Percentiles rank a stretch among this genome's conserved stretches.
These are phyloP conservation scores for Ganaspis brasiliensis DNA, from an alignment of 2,888 invertebrate species.

Conservation along the genomic window DNA sequence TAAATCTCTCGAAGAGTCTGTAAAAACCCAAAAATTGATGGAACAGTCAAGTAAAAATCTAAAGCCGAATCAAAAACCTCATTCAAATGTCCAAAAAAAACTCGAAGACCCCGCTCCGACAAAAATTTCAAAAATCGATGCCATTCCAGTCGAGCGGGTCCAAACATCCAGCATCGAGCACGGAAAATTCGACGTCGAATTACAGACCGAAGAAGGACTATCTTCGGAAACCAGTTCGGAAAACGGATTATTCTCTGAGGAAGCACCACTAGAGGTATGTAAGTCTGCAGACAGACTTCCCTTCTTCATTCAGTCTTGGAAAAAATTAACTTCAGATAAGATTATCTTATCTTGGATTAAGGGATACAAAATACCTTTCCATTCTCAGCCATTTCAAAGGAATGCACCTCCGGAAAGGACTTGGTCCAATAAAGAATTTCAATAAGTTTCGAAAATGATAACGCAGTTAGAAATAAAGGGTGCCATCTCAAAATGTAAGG, in stretches of 20 bases:
- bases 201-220: slow-evolving; percentile 1
- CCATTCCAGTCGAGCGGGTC: slow-evolving; percentile 12
- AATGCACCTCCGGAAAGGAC: background rate
- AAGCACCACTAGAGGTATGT: slow-evolving; percentile 36
- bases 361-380: slow-evolving; percentile 47
- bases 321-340: slow-evolving; percentile 41
- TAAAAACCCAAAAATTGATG: slow-evolving; percentile 48
- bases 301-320: slow-evolving; percentile 30
- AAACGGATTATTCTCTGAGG: background rate
- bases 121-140: background rate
- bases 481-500: slow-evolving; percentile 38
- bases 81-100: slow-evolving; percentile 46
- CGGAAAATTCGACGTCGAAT: background rate
- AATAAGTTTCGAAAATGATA: background rate
- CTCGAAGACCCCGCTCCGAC: slow-evolving; percentile 39
- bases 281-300: slow-evolving; percentile 42
- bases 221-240: background rate
- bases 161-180: background rate
- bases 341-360: slow-evolving; percentile 43
- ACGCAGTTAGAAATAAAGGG: slow-evolving; percentile 32
- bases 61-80: slow-evolving; percentile 29
- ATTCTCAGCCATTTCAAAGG: background rate
- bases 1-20: slow-evolving; percentile 50
- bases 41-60: slow-evolving; percentile 15
- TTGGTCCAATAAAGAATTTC: slow-evolving; percentile 7